Conservation (phyloP, 2,113 vertebrate genomes). For the Notiomystis cincta region DNA sequence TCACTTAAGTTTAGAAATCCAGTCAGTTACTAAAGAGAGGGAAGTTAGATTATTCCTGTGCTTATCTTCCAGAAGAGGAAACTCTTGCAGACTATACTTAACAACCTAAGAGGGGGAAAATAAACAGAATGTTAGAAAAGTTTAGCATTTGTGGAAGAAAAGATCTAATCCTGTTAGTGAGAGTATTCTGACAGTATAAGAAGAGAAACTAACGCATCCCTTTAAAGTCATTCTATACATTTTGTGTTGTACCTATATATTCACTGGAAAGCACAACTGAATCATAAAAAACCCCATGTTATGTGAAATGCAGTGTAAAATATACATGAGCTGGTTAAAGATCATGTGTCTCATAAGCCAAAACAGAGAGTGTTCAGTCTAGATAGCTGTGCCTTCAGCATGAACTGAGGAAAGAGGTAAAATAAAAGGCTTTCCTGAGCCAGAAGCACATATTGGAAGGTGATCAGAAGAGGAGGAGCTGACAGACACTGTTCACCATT, state of each 20-base stretch:
- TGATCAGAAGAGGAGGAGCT: not conserved
- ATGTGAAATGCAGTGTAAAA: not conserved
- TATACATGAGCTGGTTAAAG: not conserved
- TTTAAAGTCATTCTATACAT: not conserved
- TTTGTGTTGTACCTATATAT: not conserved
- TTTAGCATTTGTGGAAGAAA: not conserved
- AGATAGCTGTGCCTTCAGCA: not conserved
- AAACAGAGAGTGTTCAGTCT: not conserved
- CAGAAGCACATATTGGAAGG: not conserved
- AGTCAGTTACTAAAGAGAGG: not conserved
- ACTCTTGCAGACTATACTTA: not conserved
- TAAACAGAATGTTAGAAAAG: not conserved
- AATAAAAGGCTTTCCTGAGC: not conserved
- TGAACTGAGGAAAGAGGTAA: not conserved
- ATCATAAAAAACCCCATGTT: not conserved
- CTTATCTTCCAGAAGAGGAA: not conserved
- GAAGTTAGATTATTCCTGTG: not conserved
- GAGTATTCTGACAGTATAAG: not conserved
- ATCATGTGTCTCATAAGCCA: not conserved
- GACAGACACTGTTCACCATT: not conserved
- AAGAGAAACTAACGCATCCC: not conserved
- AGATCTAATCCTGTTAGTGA: not conserved
- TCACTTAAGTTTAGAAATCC: not conserved
- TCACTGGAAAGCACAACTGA: not conserved
- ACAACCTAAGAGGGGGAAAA: not conserved